Conservation (phyloP, 2,113 vertebrate genomes). For the Pardalotus punctatus region DNA sequence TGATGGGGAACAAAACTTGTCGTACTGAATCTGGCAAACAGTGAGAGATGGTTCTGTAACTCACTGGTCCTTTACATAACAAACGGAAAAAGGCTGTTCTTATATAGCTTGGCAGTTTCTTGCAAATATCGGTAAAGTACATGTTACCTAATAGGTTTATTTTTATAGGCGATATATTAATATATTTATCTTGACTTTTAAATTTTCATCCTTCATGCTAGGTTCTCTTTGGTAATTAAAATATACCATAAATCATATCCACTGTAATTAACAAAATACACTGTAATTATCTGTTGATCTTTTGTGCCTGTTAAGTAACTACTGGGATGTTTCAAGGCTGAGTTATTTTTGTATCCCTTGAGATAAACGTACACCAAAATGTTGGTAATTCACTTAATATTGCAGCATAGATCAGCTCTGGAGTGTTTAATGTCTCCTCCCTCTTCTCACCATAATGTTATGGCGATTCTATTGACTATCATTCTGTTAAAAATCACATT, state of each 20-base stretch:
- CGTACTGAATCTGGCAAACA: not conserved
- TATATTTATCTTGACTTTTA: slow-evolving; percentile 39
- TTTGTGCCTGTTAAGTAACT: slow-evolving; percentile 5
- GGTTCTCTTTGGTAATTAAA: slow-evolving; percentile 51
- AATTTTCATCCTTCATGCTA: slow-evolving; percentile 2
- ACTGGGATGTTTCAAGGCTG: slow-evolving; percentile 20
- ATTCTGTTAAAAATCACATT: slow-evolving; percentile 25
- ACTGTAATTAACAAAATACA: slow-evolving; percentile 46
- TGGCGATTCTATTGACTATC: not conserved
- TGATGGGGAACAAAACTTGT: not conserved
- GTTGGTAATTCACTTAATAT: slow-evolving; percentile 13
- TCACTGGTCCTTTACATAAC: not conserved
- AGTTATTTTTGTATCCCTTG: slow-evolving; percentile 23
- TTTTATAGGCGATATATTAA: not conserved
- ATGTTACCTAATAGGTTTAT: slow-evolving; percentile 3
- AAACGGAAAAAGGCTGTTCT: not conserved
- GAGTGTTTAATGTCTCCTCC: not conserved
- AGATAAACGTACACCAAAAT: not conserved
- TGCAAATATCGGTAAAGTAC: not conserved
- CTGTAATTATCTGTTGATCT: slow-evolving; percentile 54
- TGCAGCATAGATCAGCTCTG: not conserved
- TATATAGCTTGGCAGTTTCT: not conserved
- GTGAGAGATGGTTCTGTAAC: not conserved
- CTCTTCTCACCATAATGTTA: not conserved
- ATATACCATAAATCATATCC: slow-evolving; percentile 18